A percentile compares a stretch with the other conserved stretches of the same genome.
Evolutionary conservation across 2,888 invertebrate species (phyloP).

Genomic region (Agriotes lineatus): DNA sequence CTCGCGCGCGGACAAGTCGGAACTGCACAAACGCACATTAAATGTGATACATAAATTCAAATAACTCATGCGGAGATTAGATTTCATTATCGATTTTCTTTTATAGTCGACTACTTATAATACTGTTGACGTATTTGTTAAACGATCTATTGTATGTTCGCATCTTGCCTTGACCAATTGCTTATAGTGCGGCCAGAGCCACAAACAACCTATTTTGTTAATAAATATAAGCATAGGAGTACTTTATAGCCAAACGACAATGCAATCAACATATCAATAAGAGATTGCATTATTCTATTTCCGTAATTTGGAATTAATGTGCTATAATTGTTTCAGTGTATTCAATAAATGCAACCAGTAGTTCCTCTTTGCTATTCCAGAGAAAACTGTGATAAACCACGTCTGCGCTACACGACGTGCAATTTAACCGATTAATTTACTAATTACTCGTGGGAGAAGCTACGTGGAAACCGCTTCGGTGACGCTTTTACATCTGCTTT

Average conservation of each 20-base stretch:
- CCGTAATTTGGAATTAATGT: no score
- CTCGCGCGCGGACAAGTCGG: background rate
- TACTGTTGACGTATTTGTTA: conserved; percentile 26
- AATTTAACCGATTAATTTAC: no score
- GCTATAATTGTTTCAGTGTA: no score
- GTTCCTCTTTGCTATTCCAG: no score
- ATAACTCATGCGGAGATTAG: conserved; percentile 20
- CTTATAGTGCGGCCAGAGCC: conserved; percentile 10
- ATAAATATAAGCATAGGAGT: conserved; percentile 14
- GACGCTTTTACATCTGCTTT: no score
- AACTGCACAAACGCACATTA: background rate
- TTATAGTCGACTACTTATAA: conserved; percentile 21
- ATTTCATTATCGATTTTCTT: conserved; percentile 21
- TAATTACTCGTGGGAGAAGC: no score
- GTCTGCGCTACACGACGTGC: no score
- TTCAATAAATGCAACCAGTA: no score
- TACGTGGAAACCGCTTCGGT: no score
- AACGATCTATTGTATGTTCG: conserved; percentile 23
- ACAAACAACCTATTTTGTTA: conserved; percentile 25
- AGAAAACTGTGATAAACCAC: no score
- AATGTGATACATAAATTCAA: conserved; percentile 13
- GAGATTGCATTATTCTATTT: no score
- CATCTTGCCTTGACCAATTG: conserved; percentile 24
- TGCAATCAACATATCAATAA: conserved; percentile 19
- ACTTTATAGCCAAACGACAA: conserved; percentile 20